Base-by-base conservation (phyloP, 2,888 invertebrate species). In the Eristalis pertinax region DNA sequence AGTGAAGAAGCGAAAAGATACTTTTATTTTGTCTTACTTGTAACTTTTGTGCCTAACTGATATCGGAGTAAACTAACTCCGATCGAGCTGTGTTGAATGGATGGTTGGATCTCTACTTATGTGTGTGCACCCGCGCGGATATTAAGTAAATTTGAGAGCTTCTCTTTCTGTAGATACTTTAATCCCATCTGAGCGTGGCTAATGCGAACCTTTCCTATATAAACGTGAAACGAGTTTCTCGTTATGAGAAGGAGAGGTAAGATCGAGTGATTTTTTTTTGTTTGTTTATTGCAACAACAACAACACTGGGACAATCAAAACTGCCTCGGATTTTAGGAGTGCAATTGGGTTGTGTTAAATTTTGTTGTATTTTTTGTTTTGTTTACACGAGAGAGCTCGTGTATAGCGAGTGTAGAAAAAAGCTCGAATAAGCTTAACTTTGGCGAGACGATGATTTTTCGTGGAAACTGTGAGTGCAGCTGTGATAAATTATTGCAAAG, bases 101-200 rank as follows among this genome's bases (percentile, higher is more conserved):
- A 72, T 73, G 78, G 74, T 75, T 60, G 26, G 78, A 76, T 84
- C 63, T 70, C 35, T 26, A 26, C 26, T 26, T 60, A 26, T 73
- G 70, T 80, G 63, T 83, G 43, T 70, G 76, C 69, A 82, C 77
- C 78, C 84, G 83, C 86, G 84, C 84, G 87, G 87, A 87, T 87
- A 87, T 87, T 87, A 69, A 84, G 79, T 73, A 60, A 79, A 84
- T 41, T 77, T 84, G 76, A 87, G 87, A 87, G 84, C 87, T 87
- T 87, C 84, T 84, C 87, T 84, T 87, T 87, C 87, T 78, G 87
- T 87, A 84, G 87, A 87, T 87, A 80, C 87, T 87, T 87, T 84
- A 87, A 84, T 87, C 84, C 87, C 87, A 84, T 87, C 87, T 87
- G 87, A 87, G 84, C 84, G 79, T 80, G 76, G 84, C 79, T 87